Base-by-base conservation (phyloP, 2,888 invertebrate genomes). In the Cosmia pyralina region DNA sequence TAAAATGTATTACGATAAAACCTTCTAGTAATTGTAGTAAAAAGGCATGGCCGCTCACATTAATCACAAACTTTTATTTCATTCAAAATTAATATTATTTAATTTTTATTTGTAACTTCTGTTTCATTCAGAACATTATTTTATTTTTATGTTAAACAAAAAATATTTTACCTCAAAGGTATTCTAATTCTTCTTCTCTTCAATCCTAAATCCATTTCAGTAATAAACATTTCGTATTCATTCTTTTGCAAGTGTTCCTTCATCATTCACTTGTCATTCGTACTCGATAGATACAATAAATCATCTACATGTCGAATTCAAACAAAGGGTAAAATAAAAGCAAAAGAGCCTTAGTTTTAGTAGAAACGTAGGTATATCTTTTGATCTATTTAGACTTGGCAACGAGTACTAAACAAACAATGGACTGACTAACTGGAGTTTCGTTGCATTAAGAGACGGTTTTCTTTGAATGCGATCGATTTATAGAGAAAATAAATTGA, bases 241-340 rank as follows among this genome's bases (percentile, higher is more conserved):
- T n/a, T 57, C 2, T 59, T 50, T 62, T 69, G 72, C 72, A 77
- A 76, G 58, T 71, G 34, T 19, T 64, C 7, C 53, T 52, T 69
- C 53, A 77, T 75, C 70, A 72, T 66, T 83, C 67, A 69, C 62
- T 80, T 48, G 58, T 38, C n/a, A 62, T 66, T 69, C 34, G 68
- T 64, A 82, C 72, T 78, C 69, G 46, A 73, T 74, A 75, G 52
- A 72, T 74, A 79, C 74, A 82, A 87, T 89, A 87, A 88, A 89
- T 89, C 88, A 90, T 86, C 38, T 15, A 48, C 63, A 63, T 78
- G 84, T 82, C 86, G 69, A 81, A 83, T 84, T 76, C 73, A 86
- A 84, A 81, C 79, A 88, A 85, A 79, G 82, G 77, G 85, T 73
- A 17, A 50, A 84, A 72, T 83, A 77, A 79, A 84, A 72, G 71